phyloP scores from a whole-genome alignment of 2,113 vertebrate genomes.

The Illadopsis cleaveri region DNA sequence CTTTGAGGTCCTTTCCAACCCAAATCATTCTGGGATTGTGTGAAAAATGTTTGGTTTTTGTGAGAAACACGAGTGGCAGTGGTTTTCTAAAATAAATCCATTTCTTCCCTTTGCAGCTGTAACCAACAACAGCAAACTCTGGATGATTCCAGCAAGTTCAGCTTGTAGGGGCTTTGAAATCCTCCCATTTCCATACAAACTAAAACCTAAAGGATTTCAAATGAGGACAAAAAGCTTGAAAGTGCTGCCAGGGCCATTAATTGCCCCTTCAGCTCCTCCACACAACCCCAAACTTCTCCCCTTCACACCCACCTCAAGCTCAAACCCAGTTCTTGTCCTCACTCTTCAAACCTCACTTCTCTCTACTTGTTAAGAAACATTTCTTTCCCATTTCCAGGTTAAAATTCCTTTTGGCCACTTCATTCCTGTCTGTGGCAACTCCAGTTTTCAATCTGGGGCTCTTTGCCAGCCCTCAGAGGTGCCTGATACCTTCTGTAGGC shows the following conservation, averaged over 20 bases:
- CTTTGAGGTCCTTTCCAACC: neutral
- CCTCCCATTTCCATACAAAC: neutral
- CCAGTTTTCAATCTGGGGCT: neutral
- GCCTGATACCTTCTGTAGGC: neutral
- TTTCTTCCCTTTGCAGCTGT: conserved; percentile 20
- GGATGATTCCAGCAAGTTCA: neutral
- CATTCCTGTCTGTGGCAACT: neutral
- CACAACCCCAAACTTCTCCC: neutral
- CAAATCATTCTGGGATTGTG: neutral
- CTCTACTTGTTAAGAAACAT: neutral
- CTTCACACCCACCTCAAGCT: neutral
- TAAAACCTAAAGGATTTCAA: neutral
- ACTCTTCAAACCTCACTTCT: too few relatives aligned
- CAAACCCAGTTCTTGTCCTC: neutral
- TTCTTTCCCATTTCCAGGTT: neutral
- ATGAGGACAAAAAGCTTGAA: neutral
- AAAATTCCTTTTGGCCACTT: neutral
- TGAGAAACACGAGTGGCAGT: neutral
- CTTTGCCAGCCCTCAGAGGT: neutral
- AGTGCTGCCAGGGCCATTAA: neutral
- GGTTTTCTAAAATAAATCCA: neutral
- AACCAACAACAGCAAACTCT: neutral
- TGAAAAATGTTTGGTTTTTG: neutral
- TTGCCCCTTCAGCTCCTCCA: neutral
- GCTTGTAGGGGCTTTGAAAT: neutral